Conservation (phyloP, 2,888 invertebrate species). For the Pocota personata region DNA sequence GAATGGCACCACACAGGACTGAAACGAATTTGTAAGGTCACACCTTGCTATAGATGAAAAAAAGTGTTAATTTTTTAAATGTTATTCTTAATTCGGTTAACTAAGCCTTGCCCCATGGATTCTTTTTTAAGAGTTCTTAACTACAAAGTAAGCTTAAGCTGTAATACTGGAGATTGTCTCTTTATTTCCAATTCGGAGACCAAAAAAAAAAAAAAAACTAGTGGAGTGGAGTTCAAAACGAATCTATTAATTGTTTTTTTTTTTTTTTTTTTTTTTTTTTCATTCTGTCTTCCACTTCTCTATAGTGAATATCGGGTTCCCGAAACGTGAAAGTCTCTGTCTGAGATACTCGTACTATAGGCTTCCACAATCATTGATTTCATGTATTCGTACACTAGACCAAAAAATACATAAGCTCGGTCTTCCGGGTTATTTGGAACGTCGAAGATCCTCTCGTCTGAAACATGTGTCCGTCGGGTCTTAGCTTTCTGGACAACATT, state of each 20-base stretch:
- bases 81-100: constrained; percentile 32
- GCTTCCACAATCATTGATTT: too few species aligned
- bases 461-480: too few species aligned
- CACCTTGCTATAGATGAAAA: neutral
- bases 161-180: constrained; percentile 6
- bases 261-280: neutral
- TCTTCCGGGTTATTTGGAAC: too few species aligned
- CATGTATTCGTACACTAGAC: too few species aligned
- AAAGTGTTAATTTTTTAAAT: constrained; percentile 11
- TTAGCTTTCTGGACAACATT: too few species aligned
- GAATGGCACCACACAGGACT: constrained; percentile 81
- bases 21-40: constrained; percentile 82
- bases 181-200: neutral
- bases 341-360: too few species aligned
- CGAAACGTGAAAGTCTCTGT: too few species aligned
- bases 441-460: too few species aligned
- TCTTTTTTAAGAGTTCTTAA: constrained; percentile 16
- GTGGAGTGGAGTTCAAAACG: constrained; percentile 41
- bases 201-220: neutral
- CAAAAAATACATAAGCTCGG: too few species aligned
- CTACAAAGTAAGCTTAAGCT: constrained; percentile 47
- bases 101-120: constrained; percentile 38
- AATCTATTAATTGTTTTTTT: too few species aligned
- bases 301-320: too few species aligned
- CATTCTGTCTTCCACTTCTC: constrained; percentile 8